Evolutionary conservation across 2,113 vertebrate species (phyloP).

Genomic region (Tinamus guttatus): DNA sequence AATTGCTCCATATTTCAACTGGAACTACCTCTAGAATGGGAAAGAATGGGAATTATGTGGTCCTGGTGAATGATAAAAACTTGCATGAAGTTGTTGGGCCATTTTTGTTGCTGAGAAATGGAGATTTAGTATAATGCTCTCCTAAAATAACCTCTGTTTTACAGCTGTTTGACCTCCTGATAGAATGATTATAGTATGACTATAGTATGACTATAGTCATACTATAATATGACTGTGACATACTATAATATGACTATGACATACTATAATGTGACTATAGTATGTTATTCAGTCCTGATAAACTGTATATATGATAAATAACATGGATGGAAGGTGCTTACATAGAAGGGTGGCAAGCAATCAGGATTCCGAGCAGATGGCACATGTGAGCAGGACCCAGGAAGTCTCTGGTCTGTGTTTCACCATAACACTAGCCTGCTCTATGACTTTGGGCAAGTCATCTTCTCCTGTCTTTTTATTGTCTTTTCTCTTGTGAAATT

Average conservation of each 20-base stretch:
- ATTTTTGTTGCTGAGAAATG: background rate
- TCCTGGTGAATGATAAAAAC: background rate
- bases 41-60: background rate
- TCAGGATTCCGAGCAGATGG: background rate
- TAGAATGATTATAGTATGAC: no score
- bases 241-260: no score
- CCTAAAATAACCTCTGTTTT: background rate
- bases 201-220: no score
- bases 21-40: background rate
- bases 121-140: background rate
- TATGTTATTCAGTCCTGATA: background rate
- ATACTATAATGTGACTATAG: no score
- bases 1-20: no score
- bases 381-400: background rate
- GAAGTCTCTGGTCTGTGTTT: background rate
- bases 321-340: fast-evolving
- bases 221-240: no score
- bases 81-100: background rate
- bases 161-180: background rate
- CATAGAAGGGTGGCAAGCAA: background rate
- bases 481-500: background rate
- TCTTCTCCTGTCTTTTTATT: background rate
- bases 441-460: background rate
- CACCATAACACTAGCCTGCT: background rate
- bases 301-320: background rate